Percentiles rank a stretch among this genome's conserved stretches.
Evolutionary conservation across 2,888 invertebrate species (phyloP).

Genomic region (Hydropsyche betteni): DNA sequence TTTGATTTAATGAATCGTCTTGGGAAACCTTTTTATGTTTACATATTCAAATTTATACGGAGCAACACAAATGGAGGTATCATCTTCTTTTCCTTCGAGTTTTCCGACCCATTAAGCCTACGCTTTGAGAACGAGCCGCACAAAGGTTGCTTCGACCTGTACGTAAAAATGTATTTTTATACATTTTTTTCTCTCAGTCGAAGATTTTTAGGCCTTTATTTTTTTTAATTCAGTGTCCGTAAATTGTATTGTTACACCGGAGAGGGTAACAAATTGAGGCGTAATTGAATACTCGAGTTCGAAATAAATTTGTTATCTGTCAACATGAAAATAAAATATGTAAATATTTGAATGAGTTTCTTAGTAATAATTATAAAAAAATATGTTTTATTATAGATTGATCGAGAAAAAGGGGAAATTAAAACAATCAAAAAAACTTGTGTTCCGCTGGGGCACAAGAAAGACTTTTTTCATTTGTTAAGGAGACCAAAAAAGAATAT

Average conservation of each 20-base stretch:
- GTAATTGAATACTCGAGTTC: constrained; percentile 23
- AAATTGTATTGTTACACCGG: constrained; percentile 14
- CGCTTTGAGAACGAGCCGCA: constrained; percentile 30
- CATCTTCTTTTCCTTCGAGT: constrained; percentile 40
- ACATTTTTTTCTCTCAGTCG: background rate
- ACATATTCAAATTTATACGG: constrained; percentile 48
- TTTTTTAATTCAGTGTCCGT: constrained; percentile 7
- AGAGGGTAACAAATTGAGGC: constrained; percentile 10
- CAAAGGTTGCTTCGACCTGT: constrained; percentile 21
- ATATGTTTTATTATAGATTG: background rate
- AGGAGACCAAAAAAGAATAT: background rate
- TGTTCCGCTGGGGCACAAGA: background rate
- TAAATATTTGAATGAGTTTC: background rate
- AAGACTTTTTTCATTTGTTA: constrained; percentile 4
- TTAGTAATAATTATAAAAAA: background rate
- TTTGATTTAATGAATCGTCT: constrained; percentile 48
- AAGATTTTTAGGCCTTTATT: background rate
- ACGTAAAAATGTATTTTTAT: constrained; percentile 31
- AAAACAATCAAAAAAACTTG: background rate
- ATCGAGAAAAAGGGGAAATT: background rate
- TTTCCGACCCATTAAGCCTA: constrained; percentile 40
- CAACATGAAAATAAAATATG: too few species aligned
- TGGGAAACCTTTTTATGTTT: constrained; percentile 46
- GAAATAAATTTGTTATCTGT: background rate
- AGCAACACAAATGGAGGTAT: constrained; percentile 43